Evolutionary conservation across 2,113 vertebrate species (phyloP).

Genomic region (Paralichthys olivaceus): DNA sequence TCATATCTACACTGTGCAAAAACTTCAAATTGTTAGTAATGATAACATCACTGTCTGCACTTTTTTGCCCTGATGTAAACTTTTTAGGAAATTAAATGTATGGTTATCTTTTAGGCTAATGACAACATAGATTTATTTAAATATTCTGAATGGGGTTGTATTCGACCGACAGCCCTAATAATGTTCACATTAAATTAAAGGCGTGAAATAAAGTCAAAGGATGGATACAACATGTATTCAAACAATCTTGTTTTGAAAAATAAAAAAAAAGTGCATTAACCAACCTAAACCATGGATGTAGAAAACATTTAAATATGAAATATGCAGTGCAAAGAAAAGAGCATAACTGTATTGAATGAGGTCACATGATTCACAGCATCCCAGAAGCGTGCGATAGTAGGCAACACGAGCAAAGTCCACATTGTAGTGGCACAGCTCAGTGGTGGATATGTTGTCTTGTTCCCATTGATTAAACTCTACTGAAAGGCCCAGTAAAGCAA

Average conservation of each 20-base stretch:
- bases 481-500: slow-evolving; percentile 77
- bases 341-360: slow-evolving; percentile 33
- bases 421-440: slow-evolving; percentile 49
- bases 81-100: neutral
- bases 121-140: neutral
- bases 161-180: neutral
- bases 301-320: too few relatives aligned
- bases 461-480: slow-evolving; percentile 77
- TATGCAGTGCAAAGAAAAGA: neutral
- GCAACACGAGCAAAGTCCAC: slow-evolving; percentile 51
- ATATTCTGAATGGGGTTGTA: neutral
- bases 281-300: too few relatives aligned
- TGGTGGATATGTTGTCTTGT: slow-evolving; percentile 72
- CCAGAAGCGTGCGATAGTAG: slow-evolving; percentile 39
- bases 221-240: neutral
- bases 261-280: too few relatives aligned
- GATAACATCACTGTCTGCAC: neutral
- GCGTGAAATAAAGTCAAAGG: neutral
- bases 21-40: neutral
- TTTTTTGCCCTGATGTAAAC: neutral
- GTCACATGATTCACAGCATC: slow-evolving; percentile 45
- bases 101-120: neutral
- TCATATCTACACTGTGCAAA: neutral
- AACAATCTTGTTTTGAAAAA: neutral
- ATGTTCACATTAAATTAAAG: neutral